Percentiles rank a stretch among this genome's conserved stretches.
These are phyloP conservation scores for Gymnodraco acuticeps DNA, from an alignment of 2,797 vertebrate species.

Conservation along the genomic window DNA sequence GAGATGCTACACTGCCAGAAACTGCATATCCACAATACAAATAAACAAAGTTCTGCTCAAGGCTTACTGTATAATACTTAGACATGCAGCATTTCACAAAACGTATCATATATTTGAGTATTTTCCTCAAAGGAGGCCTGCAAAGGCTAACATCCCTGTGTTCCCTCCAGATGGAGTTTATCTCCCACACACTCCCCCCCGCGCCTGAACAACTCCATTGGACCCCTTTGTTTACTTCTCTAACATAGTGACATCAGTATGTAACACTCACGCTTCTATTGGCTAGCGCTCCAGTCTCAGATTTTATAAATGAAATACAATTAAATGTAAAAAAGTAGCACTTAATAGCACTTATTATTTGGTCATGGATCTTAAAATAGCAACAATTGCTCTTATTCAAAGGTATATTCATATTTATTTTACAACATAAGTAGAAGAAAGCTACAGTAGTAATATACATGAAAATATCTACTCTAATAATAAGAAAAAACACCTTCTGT, in stretches of 20 bases:
- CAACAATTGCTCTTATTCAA: background rate
- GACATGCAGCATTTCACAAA: background rate
- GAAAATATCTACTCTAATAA: conserved; percentile 5
- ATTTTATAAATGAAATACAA: background rate
- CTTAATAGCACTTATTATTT: background rate
- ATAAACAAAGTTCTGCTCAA: conserved; percentile 14
- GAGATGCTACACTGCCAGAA: conserved; percentile 13
- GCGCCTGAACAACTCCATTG: too few species aligned
- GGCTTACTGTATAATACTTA: background rate
- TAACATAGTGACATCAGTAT: too few species aligned
- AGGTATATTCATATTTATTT: background rate
- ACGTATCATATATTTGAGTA: background rate
- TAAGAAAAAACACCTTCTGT: conserved; percentile 5
- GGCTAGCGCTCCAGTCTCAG: too few species aligned
- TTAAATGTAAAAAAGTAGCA: background rate
- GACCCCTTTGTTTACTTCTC: too few species aligned
- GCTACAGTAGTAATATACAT: background rate
- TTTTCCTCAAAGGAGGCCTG: background rate
- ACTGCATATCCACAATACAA: background rate
- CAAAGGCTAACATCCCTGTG: too few species aligned
- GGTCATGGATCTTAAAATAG: background rate
- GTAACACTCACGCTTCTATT: too few species aligned
- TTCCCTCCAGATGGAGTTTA: too few species aligned
- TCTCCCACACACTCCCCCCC: too few species aligned
- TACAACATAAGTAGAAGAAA: background rate